Evolutionary conservation across 1,140 invertebrate genomes (phyloP).

Genomic region (Procambarus virginalis): DNA sequence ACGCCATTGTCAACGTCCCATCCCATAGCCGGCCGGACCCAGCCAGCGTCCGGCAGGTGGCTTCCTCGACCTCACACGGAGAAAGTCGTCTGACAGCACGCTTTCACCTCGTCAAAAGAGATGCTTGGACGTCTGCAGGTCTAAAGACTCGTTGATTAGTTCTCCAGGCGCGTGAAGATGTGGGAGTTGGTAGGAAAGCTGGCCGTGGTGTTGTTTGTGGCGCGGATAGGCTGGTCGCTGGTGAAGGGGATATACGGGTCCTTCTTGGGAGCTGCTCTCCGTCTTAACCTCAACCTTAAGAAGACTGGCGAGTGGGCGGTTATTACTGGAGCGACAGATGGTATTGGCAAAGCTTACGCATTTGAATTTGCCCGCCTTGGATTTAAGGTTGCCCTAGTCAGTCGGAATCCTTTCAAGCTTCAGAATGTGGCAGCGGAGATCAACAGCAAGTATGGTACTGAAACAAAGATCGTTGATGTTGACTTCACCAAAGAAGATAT

Average conservation of each 20-base stretch:
- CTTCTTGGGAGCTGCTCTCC: slow-evolving; percentile 20
- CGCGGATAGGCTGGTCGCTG: slow-evolving; percentile 22
- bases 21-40: too few species aligned
- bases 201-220: slow-evolving; percentile 23
- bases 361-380: slow-evolving; percentile 89
- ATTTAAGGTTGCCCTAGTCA: slow-evolving; percentile 91
- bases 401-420: slow-evolving; percentile 88
- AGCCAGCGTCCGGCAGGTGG: too few species aligned
- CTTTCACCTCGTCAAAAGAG: too few species aligned
- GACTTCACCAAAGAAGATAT: slow-evolving; percentile 86
- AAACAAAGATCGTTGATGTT: slow-evolving; percentile 87
- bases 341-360: slow-evolving; percentile 89
- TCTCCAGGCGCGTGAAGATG: neutral
- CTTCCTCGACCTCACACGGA: too few species aligned
- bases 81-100: too few species aligned
- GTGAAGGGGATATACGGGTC: slow-evolving; percentile 43
- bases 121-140: too few species aligned
- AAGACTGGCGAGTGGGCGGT: slow-evolving; percentile 49
- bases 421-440: slow-evolving; percentile 87
- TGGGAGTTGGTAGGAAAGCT: slow-evolving; percentile 39
- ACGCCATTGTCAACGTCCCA: too few species aligned
- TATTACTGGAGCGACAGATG: too few species aligned
- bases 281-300: slow-evolving; percentile 27
- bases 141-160: too few species aligned
- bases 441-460: slow-evolving; percentile 82